Evolutionary conservation across 2,888 invertebrate genomes (phyloP).

Genomic region (Cordilura impudica): DNA sequence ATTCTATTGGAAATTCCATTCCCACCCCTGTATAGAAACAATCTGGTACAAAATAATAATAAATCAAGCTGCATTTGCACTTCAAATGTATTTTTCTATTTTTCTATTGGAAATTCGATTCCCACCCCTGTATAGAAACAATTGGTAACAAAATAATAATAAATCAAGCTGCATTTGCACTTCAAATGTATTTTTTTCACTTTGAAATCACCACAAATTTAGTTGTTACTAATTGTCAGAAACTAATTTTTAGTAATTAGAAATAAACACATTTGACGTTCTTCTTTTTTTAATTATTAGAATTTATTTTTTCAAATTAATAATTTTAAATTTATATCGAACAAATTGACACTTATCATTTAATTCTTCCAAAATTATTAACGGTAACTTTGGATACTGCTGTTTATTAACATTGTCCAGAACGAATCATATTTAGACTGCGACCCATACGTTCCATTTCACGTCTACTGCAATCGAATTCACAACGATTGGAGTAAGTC

Average conservation of each 20-base stretch:
- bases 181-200: neutral
- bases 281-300: too few species aligned
- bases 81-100: neutral
- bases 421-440: conserved; percentile 66
- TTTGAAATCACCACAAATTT: too few species aligned
- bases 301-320: too few species aligned
- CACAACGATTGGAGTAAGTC: conserved; percentile 72
- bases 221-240: too few species aligned
- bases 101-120: neutral
- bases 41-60: neutral
- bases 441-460: conserved; percentile 68
- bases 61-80: neutral
- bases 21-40: too few species aligned
- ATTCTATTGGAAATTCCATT: neutral
- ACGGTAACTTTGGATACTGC: too few species aligned
- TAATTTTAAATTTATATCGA: too few species aligned
- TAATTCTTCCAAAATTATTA: neutral
- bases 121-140: too few species aligned
- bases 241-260: too few species aligned
- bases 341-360: neutral
- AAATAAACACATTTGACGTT: too few species aligned
- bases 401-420: conserved; percentile 67
- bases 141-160: neutral
- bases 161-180: neutral
- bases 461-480: conserved; percentile 68